These are phyloP conservation scores for Amblyopsis rosae DNA, from an alignment of 2,113 vertebrate species.

Conservation along the genomic window DNA sequence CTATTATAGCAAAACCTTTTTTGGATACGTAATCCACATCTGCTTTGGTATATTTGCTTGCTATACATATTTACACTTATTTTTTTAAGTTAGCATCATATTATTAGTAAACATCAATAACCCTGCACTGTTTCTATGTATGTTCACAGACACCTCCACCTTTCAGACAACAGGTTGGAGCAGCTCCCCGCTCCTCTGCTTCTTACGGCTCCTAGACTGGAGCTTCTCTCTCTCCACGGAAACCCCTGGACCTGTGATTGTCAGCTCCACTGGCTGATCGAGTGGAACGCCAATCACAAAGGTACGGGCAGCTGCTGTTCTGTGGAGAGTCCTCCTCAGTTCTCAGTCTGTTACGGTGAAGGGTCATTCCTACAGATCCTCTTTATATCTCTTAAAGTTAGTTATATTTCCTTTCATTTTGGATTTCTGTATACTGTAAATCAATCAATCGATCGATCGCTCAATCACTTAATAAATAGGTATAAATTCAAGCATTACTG, in stretches of 20 bases:
- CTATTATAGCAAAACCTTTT: too few relatives aligned
- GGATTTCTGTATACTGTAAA: too few relatives aligned
- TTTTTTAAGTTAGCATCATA: too few relatives aligned
- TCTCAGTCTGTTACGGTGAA: background rate
- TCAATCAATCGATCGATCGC: too few relatives aligned
- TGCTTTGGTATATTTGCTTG: too few relatives aligned
- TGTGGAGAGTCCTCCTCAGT: too few relatives aligned
- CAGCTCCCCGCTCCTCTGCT: conserved; percentile 63
- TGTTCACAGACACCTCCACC: conserved; percentile 69
- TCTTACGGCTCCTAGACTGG: conserved; percentile 63
- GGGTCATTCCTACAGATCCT: background rate
- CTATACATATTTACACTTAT: too few relatives aligned
- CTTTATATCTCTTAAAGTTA: background rate
- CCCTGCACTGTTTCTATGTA: background rate
- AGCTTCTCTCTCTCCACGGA: conserved; percentile 74
- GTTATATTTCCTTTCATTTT: background rate
- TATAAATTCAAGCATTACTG: too few relatives aligned
- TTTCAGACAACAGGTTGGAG: conserved; percentile 77
- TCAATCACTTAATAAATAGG: too few relatives aligned
- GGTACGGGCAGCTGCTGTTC: conserved; percentile 42
- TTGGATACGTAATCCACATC: too few relatives aligned
- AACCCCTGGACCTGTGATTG: conserved; percentile 83
- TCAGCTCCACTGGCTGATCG: conserved; percentile 73
- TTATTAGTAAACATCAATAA: too few relatives aligned
- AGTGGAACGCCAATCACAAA: conserved; percentile 72